Percentiles rank a stretch among this genome's conserved stretches.
Conservation (phyloP, 2,113 vertebrate genomes). For the Peucedramus taeniatus region DNA sequence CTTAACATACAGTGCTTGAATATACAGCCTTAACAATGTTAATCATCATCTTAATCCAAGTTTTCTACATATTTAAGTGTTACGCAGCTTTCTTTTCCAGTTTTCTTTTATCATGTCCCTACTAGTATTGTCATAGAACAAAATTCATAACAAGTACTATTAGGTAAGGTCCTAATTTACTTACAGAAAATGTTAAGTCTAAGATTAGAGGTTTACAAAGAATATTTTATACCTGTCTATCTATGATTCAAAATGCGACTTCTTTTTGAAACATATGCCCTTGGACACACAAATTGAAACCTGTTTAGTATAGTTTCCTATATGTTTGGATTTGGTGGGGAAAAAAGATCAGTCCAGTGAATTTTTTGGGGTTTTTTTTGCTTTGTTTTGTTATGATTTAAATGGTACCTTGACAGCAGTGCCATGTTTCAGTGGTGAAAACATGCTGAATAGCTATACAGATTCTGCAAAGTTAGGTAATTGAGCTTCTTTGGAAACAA, state of each 20-base stretch:
- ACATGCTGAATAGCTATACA: conserved; percentile 49
- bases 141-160: conserved; percentile 57
- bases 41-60: conserved; percentile 70
- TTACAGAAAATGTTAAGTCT: conserved; percentile 60
- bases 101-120: conserved; percentile 73
- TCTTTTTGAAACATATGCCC: conserved; percentile 58
- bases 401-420: conserved; percentile 66
- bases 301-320: conserved; percentile 54
- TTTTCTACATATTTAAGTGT: conserved; percentile 71
- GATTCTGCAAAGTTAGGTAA: conserved; percentile 31
- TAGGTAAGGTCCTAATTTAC: conserved; percentile 59
- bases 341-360: conserved; percentile 34
- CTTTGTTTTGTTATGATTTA: conserved; percentile 30
- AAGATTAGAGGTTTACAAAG: conserved; percentile 72
- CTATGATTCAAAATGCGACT: conserved; percentile 58
- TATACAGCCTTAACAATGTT: conserved; percentile 89
- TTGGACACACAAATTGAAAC: conserved; percentile 49
- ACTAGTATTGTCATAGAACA: conserved; percentile 58
- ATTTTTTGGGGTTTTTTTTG: background rate
- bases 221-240: conserved; percentile 73
- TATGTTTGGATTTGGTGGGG: conserved; percentile 52
- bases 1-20: conserved; percentile 93
- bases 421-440: conserved; percentile 57
- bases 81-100: conserved; percentile 40
- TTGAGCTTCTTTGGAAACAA: conserved; percentile 62